phyloP scores from a whole-genome alignment of 1,140 invertebrate species.

The Bombus huntii region DNA sequence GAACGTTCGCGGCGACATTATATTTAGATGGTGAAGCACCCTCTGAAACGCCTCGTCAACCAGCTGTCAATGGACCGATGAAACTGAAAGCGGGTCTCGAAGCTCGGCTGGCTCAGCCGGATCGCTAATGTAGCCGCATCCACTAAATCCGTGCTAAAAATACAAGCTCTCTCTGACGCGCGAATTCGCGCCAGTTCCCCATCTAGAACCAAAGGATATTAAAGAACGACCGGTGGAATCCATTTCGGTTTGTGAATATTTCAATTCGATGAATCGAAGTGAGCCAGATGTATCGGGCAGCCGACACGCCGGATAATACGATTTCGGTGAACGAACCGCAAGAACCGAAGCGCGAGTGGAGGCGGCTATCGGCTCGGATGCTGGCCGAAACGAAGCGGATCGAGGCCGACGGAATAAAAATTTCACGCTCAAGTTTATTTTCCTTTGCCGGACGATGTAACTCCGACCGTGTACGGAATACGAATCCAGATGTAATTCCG shows the following conservation, averaged over 20 bases:
- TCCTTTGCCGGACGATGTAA: constrained; percentile 4
- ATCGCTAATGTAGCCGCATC: not conserved
- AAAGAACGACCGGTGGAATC: not conserved
- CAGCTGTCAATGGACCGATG: constrained; percentile 51
- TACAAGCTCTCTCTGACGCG: not conserved
- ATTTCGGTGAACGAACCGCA: constrained; percentile 30
- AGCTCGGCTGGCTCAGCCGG: not conserved
- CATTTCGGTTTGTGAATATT: constrained; percentile 13
- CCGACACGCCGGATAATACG: not conserved
- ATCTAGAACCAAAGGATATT: not conserved
- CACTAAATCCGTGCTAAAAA: not conserved
- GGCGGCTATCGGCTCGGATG: not conserved
- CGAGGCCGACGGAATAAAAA: constrained; percentile 24
- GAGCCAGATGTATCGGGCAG: not conserved
- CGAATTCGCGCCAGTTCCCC: not conserved
- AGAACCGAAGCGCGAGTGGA: constrained; percentile 13
- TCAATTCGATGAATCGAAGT: not conserved
- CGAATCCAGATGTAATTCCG: constrained; percentile 12
- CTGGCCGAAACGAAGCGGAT: not conserved
- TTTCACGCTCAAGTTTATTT: constrained; percentile 29
- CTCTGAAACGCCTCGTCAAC: constrained; percentile 25
- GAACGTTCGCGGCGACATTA: constrained; percentile 63
- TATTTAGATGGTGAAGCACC: constrained; percentile 70
- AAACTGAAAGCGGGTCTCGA: not conserved
- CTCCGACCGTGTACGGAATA: not conserved